Base-by-base conservation (phyloP, 2,113 vertebrate genomes). In the Odocoileus virginianus region DNA sequence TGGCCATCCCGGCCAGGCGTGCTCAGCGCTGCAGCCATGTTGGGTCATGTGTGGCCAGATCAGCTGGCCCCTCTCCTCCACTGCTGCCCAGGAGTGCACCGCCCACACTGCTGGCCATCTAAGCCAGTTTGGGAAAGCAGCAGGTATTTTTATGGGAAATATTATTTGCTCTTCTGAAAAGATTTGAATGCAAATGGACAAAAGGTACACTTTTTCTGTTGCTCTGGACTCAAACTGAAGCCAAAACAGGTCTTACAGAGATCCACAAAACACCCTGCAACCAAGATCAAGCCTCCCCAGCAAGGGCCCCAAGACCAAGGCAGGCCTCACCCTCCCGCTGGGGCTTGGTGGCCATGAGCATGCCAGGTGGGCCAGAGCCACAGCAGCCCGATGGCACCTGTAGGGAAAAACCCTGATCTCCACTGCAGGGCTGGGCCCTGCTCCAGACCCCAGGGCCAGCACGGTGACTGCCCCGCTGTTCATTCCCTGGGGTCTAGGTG, bases 1-100 rank as follows among this genome's bases (percentile, higher is more conserved):
- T 10, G 36, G 55, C 55, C 2, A 1, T 43, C 36, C 14, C 0
- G 0, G 13, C 82, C 54, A 28, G n/a, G n/a, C 36, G 23, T 54
- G 54, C 82, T 28, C 54, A 57, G n/a, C 8, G 6, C 55, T 30
- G 54, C 14, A 43, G 82, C 23, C 25, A 60, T 7, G 17, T 43
- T 2, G 40, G 17, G 84, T 43, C 57, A 30, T 10, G 2, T 6
- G 36, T 30, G 16, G 27, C 84, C 27, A 19, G 9, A 12, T 30
- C 84, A 21, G 27, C 57, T 5, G 57, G 54, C 5, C 54, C 25
- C 36, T 40, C 25, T 85, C n/a, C 36, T 40, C 55, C 40, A 7
- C 0, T 55, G 25, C 55, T 33, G 40, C 10, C 40, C 40, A 5
- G 57, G 57, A 60, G 27, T 3, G 40, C 40, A 60, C 17, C 1